Evolutionary conservation across 2,113 vertebrate genomes (phyloP).

Genomic region (Conger conger): DNA sequence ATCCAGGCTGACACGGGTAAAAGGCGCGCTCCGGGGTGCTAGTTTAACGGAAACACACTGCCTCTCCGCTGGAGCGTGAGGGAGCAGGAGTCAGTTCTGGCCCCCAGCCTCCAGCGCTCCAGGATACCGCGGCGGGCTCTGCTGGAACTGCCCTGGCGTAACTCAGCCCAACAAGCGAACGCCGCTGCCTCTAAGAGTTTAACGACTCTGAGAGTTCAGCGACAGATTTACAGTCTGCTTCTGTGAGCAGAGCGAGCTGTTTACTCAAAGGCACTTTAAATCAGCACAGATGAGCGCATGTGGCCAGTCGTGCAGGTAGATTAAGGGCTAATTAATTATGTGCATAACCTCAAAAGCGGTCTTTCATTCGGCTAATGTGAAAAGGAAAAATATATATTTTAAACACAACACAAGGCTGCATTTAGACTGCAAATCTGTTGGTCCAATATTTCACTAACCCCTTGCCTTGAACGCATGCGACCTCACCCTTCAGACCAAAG

Average conservation of each 20-base stretch:
- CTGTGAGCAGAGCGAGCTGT: too few relatives aligned
- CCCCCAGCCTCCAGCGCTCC: constrained; percentile 7
- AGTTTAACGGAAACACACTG: constrained; percentile 38
- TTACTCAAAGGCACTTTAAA: neutral
- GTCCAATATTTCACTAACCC: neutral
- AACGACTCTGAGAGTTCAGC: neutral
- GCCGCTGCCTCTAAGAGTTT: neutral
- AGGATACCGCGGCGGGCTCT: neutral
- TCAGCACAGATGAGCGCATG: neutral
- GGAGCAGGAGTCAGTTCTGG: constrained; percentile 7
- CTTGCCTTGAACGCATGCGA: too few relatives aligned
- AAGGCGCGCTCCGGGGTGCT: constrained; percentile 37
- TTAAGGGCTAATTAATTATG: neutral
- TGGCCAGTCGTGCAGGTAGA: too few relatives aligned
- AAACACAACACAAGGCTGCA: neutral
- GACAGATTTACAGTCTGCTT: neutral
- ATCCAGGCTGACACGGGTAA: constrained; percentile 25
- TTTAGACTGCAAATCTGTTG: neutral
- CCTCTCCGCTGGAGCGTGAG: constrained; percentile 13
- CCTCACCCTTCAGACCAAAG: too few relatives aligned
- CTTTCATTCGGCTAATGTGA: neutral
- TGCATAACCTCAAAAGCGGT: neutral
- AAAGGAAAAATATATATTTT: neutral
- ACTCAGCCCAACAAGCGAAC: neutral
- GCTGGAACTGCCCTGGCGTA: neutral